These are phyloP conservation scores for Cantharis nigra DNA, from an alignment of 2,888 invertebrate species.

Conservation along the genomic window DNA sequence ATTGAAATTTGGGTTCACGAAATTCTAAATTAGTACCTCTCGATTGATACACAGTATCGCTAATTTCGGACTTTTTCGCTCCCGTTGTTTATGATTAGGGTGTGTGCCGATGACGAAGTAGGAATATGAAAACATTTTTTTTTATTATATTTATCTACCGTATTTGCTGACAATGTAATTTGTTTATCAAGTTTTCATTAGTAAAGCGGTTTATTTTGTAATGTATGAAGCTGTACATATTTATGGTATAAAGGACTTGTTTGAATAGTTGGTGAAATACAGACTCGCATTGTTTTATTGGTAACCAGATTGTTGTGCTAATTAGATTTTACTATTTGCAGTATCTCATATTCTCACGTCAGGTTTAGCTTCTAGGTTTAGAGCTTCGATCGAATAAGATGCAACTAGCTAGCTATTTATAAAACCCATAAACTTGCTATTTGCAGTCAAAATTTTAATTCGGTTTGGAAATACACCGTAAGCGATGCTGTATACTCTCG, in stretches of 20 bases:
- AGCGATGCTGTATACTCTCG: not conserved
- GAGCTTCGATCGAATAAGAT: not conserved
- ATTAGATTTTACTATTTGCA: not conserved
- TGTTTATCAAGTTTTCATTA: not conserved
- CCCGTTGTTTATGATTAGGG: not conserved
- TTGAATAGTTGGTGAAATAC: not conserved
- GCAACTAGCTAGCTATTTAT: not conserved
- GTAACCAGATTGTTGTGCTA: not conserved
- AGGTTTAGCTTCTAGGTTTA: not conserved
- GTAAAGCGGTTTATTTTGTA: not conserved
- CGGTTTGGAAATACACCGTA: no score
- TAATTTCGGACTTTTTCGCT: not conserved
- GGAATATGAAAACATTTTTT: not conserved
- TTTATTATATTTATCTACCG: not conserved
- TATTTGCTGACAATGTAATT: not conserved
- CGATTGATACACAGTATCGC: not conserved
- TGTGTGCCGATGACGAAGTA: not conserved
- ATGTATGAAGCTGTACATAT: not conserved
- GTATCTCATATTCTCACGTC: not conserved
- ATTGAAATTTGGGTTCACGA: slow-evolving; percentile 17
- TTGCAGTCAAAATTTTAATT: no score
- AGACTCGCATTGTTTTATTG: not conserved
- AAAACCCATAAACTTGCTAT: no score
- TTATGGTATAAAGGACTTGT: not conserved
- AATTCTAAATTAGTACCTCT: slow-evolving; percentile 6